Base-by-base conservation (phyloP, 2,888 invertebrate genomes). In the Dynastes grantii region DNA sequence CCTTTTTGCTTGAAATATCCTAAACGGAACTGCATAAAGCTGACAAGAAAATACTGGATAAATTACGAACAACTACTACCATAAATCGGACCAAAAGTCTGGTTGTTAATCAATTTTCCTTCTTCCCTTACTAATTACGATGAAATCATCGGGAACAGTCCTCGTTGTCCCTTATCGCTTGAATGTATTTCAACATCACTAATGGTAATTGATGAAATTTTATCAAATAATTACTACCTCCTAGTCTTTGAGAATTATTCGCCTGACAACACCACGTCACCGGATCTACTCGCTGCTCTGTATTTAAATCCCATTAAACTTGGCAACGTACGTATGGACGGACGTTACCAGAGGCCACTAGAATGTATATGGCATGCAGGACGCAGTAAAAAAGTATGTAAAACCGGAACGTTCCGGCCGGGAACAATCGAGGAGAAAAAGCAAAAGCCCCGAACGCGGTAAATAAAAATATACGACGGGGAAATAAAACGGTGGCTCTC, bases 171-270 rank as follows among this genome's bases (percentile, higher is more conserved):
- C 22, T 16, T 2, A 40, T 40, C n/a, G 49, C 40, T n/a, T 1
- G 8, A 40, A 1, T 6, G 58, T 58, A 71, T 37, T 71, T 58
- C 58, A 9, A 58, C 58, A n/a, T 37, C 71, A 13, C 37, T 71
- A 58, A 71, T 58, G 27, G 55, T 71, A 71, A 71, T 71, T 71
- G 71, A 71, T 71, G 37, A 71, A 71, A 71, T 58, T 71, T 71
- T 37, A 71, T 71, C 58, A 40, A 58, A 37, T 71, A 71, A 71
- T 71, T 71, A 71, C 58, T 55, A 58, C 58, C 37, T 71, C 16
- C 37, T 4, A 6, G 55, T 40, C 55, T 37, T 37, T 22, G 32
- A 11, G 58, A 32, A 58, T 11, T 37, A 55, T 58, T 71, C 55
- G 55, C n/a, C 22, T 3, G 8, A 22, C 13, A 16, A 5, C 8